phyloP scores from a whole-genome alignment of 2,888 invertebrate species.

The Erebia ligea region DNA sequence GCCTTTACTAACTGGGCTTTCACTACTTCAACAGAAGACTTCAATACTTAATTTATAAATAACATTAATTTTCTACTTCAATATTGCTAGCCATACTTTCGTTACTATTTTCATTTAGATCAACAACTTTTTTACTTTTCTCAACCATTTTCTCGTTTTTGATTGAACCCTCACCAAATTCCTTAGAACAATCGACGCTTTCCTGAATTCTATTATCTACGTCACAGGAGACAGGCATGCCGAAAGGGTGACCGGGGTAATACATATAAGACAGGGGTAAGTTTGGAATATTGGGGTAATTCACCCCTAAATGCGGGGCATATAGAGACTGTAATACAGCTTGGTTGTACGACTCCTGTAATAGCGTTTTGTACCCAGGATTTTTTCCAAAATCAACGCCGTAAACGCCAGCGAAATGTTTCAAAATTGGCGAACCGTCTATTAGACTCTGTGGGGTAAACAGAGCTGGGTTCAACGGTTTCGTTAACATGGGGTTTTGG shows the following conservation, averaged over 20 bases:
- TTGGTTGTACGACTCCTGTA: constrained; percentile 79
- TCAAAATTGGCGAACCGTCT: constrained; percentile 74
- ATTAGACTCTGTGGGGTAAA: constrained; percentile 66
- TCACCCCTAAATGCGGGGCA: constrained; percentile 75
- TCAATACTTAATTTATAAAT: not conserved
- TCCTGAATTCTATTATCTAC: constrained; percentile 63
- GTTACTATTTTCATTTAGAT: constrained; percentile 74
- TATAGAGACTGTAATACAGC: constrained; percentile 77
- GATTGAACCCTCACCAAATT: constrained; percentile 55
- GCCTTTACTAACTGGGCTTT: constrained; percentile 12
- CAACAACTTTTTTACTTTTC: constrained; percentile 59
- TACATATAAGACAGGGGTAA: constrained; percentile 76
- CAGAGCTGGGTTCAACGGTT: constrained; percentile 64
- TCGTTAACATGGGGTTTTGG: constrained; percentile 64
- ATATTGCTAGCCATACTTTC: constrained; percentile 81
- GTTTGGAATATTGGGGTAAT: constrained; percentile 72
- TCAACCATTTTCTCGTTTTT: constrained; percentile 60
- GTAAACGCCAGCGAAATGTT: constrained; percentile 78
- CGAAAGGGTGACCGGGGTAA: constrained; percentile 75
- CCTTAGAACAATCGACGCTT: constrained; percentile 51
- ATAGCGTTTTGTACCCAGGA: constrained; percentile 74
- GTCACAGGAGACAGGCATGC: constrained; percentile 66
- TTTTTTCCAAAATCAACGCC: constrained; percentile 78
- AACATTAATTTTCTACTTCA: constrained; percentile 73
- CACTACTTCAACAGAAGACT: constrained; percentile 8